Evolutionary conservation across 2,888 invertebrate genomes (phyloP), one percentile per base, ranked within the genome.

Genomic region (Dynastes grantii): DNA sequence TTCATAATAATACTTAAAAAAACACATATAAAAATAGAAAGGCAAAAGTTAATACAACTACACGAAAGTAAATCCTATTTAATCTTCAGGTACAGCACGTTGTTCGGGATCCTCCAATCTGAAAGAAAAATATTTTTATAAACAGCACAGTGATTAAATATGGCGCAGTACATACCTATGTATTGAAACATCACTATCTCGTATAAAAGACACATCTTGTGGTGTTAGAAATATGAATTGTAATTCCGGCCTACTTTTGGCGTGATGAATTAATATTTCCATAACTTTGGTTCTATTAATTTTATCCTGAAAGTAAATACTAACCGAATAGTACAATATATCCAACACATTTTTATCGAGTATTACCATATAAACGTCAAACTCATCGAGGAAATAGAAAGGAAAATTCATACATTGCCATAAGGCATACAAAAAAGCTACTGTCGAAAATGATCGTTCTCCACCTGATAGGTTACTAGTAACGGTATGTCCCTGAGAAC

Each of bases 191-290:
- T 85, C 83, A 49, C 84, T 79, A 76, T 86, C 85, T 22, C 77
- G 79, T 29, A 88, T 82, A 80, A 87, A 88, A 3, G 93, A 92
- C 13, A 94, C 92, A 87, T 95, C 95, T 86, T 96, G 94, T 45
- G 98, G 98, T 64, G 98, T 97, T 37, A 98, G 92, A 88, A 98
- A 97, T 83, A 96, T 94, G 89, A 94, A 98, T 90, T 98, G 98
- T 2, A 93, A 90, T 78, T 91, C 88, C 6, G 90, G 90, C 87
- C 93, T 93, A 68, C 89, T 89, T 76, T 92, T 90, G 5, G 97
- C 96, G 87, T 95, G 94, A 83, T 92, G 90, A 79, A 96, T 89
- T 81, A 98, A 90, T 86, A 97, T 92, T 83, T 94, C 92, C 90
- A 96, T 93, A 84, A 95, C 94, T 80, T 93, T 92, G 82, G 93